These are phyloP conservation scores for Nibea coibor DNA, from an alignment of 2,113 vertebrate genomes.

Conservation along the genomic window DNA sequence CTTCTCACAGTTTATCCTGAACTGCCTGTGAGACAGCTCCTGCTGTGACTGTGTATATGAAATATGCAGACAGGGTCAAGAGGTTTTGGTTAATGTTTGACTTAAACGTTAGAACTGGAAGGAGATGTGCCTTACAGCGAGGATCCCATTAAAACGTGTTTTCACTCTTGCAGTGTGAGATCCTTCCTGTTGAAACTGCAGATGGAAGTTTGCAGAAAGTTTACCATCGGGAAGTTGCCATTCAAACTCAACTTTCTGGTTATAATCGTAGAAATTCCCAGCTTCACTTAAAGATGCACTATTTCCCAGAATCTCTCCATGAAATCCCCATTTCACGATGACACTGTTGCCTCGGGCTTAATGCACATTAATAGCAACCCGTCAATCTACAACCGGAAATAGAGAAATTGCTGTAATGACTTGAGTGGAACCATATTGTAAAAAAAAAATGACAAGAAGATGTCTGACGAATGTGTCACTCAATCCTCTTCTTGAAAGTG, in stretches of 20 bases:
- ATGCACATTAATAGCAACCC: constrained; percentile 36
- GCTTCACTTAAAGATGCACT: neutral
- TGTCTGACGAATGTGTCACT: constrained; percentile 43
- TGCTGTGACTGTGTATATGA: neutral
- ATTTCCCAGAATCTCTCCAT: constrained; percentile 4
- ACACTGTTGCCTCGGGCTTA: constrained; percentile 25
- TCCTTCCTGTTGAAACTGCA: neutral
- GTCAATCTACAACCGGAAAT: constrained; percentile 30
- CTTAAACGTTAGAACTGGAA: neutral
- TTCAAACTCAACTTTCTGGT: constrained; percentile 7
- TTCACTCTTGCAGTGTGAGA: neutral
- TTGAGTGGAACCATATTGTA: constrained; percentile 18
- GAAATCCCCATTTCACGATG: constrained; percentile 28
- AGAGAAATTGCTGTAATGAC: constrained; percentile 17
- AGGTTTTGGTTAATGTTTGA: constrained; percentile 1
- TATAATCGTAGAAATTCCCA: constrained; percentile 6
- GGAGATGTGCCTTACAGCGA: neutral
- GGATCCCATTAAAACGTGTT: neutral
- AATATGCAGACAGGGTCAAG: constrained; percentile 22
- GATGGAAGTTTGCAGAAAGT: neutral
- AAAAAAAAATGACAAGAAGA: constrained; percentile 16
- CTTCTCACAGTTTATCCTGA: neutral
- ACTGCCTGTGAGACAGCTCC: neutral
- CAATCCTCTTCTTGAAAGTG: constrained; percentile 25
- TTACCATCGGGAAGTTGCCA: neutral